Base-by-base conservation (phyloP, 2,888 invertebrate species). In the Drosophila pseudotakahashii region DNA sequence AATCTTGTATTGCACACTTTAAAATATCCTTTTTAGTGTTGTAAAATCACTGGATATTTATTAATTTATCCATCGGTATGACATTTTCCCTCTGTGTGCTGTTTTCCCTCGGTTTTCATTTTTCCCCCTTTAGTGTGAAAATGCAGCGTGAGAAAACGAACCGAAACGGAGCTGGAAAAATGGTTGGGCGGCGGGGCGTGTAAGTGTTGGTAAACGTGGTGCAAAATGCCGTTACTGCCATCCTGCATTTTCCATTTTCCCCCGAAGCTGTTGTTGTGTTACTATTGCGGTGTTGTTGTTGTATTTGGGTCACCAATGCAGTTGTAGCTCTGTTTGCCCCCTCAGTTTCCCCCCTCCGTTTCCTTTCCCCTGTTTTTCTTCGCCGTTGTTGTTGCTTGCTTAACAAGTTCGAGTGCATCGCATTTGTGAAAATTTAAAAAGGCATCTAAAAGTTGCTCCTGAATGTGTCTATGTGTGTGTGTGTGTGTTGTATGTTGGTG, bases 341-440 rank as follows among this genome's bases (percentile, higher is more conserved):
- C 14, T 4, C 45, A 2, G 14, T 57, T 37, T 45, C 30, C 30
- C 32, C 39, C 64, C 14, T 4, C 45, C 1, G 14, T 57, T 37
- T 45, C 30, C 30, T 23, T 37, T 39, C 30, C 19, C 32, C 16
- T 48, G 53, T 50, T 47, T 53, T 60, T 42, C 51, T 55, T 42
- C 30, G 54, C 51, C 50, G 64, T 68, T 66, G 64, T 68, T 66
- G 68, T 44, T 23, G 51, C 58, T 67, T 84, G 84, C 67, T 82
- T 85, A 82, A 82, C 85, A 85, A 82, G 80, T 85, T 82, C 82
- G 82, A 85, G 82, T 82, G 80, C 86, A 77, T 74, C 75, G 77
- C 82, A 83, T 82, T 83, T 85, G 85, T 70, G 73, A 77, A 82
- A 85, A 85, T 82, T 82, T 63, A 73, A 85, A 85, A 80, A 75